Percentiles rank a stretch among this genome's conserved stretches.
Conservation (phyloP, 2,888 invertebrate species). For the Drosophila nr. perissopoda region DNA sequence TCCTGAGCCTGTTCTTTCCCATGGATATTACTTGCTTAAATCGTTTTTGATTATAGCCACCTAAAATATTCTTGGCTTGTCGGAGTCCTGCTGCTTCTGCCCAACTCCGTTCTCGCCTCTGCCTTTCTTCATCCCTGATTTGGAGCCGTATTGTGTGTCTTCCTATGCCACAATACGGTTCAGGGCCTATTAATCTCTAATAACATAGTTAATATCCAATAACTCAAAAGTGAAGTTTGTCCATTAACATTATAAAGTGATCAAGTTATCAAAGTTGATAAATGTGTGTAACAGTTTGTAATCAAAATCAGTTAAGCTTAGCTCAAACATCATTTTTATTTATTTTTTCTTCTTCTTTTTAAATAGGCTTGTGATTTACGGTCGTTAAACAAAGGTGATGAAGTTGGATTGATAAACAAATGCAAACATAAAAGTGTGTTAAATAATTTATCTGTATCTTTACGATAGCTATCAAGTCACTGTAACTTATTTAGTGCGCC, state of each 20-base stretch:
- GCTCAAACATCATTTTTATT: background rate
- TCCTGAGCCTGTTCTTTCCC: no score
- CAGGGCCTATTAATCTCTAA: background rate
- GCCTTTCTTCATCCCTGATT: no score
- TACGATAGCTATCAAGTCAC: slow-evolving; percentile 31
- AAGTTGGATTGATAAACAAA: slow-evolving; percentile 26
- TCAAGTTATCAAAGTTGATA: background rate
- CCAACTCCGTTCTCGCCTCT: no score
- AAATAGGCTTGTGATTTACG: slow-evolving; percentile 35
- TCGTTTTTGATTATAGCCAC: no score
- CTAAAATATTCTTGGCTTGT: no score
- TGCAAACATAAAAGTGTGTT: slow-evolving; percentile 18
- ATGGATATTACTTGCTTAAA: no score
- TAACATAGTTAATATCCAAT: background rate
- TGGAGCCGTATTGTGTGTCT: no score
- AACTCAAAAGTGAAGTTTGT: background rate
- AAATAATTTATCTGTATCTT: slow-evolving; percentile 63
- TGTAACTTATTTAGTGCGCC: slow-evolving; percentile 48
- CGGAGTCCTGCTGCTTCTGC: no score
- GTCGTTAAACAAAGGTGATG: slow-evolving; percentile 47
- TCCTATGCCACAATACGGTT: no score
- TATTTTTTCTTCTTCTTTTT: background rate
- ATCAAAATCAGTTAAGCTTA: background rate
- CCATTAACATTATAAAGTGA: background rate
- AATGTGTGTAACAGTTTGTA: background rate